These are phyloP conservation scores for Plemyria rubiginata DNA, from an alignment of 2,888 invertebrate species.

Conservation along the genomic window DNA sequence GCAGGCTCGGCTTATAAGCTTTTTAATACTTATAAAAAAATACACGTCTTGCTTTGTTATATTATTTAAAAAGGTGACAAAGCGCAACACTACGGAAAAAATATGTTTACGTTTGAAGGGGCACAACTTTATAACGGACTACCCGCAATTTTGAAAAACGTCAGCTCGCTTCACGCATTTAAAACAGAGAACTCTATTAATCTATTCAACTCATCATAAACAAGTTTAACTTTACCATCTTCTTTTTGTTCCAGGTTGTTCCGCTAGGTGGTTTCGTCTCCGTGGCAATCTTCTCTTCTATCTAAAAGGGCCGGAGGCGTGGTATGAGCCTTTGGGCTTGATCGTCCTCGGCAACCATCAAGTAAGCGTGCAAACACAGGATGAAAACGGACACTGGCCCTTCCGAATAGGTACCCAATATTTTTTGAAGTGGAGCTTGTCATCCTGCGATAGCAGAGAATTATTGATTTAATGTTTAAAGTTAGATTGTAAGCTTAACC, in stretches of 20 bases:
- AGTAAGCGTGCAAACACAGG: constrained; percentile 86
- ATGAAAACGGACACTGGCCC: constrained; percentile 90
- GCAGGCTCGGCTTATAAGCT: too few species aligned
- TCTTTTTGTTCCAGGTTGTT: constrained; percentile 57
- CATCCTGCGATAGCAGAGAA: not conserved
- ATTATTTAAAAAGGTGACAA: too few species aligned
- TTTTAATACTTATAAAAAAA: too few species aligned
- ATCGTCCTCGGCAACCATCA: constrained; percentile 95
- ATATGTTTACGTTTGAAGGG: too few species aligned
- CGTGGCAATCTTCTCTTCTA: constrained; percentile 97
- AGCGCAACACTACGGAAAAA: too few species aligned
- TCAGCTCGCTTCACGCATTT: too few species aligned
- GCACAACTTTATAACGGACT: too few species aligned
- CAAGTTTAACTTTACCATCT: not conserved
- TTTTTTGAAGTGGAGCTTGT: constrained; percentile 14
- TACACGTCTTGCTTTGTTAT: too few species aligned
- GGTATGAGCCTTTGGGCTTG: constrained; percentile 94
- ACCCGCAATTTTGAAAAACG: too few species aligned
- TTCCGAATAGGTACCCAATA: constrained; percentile 89
- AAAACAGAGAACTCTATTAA: too few species aligned
- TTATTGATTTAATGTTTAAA: not conserved
- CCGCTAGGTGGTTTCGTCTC: constrained; percentile 91
- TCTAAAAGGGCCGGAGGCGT: constrained; percentile 94
- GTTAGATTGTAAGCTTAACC: not conserved
- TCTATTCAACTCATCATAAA: not conserved